phyloP scores from a whole-genome alignment of 2,113 vertebrate genomes.

The Anas platyrhynchos region DNA sequence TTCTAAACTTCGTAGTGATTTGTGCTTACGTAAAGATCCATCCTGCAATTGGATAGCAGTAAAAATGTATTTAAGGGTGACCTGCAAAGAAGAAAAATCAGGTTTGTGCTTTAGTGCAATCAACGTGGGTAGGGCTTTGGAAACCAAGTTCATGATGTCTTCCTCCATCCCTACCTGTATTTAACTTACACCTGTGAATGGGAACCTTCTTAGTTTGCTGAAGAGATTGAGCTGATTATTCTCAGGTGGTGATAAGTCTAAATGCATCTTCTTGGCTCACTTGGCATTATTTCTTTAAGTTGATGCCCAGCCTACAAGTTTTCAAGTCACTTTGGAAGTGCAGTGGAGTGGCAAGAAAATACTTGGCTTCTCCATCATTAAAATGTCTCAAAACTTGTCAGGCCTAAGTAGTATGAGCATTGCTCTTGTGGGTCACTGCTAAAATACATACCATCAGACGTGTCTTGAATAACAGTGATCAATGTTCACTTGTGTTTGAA shows the following conservation, averaged over 20 bases:
- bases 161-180: background rate
- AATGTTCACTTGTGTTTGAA: conserved; percentile 30
- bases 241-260: background rate
- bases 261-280: background rate
- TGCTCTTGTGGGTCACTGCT: conserved; percentile 33
- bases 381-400: background rate
- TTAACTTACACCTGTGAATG: background rate
- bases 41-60: background rate
- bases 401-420: background rate
- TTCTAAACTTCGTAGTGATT: background rate
- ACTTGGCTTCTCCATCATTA: background rate
- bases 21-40: conserved; percentile 19
- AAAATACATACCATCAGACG: background rate
- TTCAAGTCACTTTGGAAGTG: background rate
- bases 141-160: background rate
- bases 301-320: background rate
- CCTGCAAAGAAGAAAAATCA: background rate
- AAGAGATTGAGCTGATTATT: background rate
- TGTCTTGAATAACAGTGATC: background rate
- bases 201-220: background rate
- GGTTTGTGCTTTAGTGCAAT: background rate
- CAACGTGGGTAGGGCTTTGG: background rate
- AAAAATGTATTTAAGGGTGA: conserved; percentile 27
- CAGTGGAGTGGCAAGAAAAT: background rate
- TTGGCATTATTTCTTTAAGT: background rate